Base-by-base conservation (phyloP, 1,140 invertebrate species). In the Drosophila kurseongensis region DNA sequence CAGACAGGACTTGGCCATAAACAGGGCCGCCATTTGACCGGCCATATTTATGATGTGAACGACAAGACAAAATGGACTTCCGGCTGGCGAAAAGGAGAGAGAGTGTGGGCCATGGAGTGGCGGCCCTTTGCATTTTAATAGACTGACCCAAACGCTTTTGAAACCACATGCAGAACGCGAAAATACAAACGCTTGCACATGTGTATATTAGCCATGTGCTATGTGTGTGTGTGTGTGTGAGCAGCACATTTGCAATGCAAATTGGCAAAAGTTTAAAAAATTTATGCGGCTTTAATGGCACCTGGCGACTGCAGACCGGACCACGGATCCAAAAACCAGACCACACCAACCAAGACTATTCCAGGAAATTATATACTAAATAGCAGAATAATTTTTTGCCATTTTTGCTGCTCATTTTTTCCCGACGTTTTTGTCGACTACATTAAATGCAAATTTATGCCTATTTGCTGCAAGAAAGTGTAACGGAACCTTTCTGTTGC, bases 11-110 rank as follows among this genome's bases (percentile, higher is more conserved):
- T 83, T 76, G 65, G 71, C 83, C 67, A 75, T 86, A 82, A 88
- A 88, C 72, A 80, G 76, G 57, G 48, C 68, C 72, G 84, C 80
- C 83, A 88, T 88, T 88, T 66, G 66, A 73, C 60, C 54, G 60
- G 65, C 73, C 66, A 89, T 89, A 89, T 89, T 89, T 89, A 89
- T 89, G 84, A 89, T 82, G 84, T 89, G 84, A 89, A 84, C 84
- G 84, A 89, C 84, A 89, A 89, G 84, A 89, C 84, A 89, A 89
- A 89, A 89, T 89, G 84, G 80, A 89, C 84, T 89, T 89, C 84
- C 84, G 83, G 56, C 40, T 61, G 58, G 44, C 54, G 18, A 50
- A 52, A 29, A 45, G 44, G 18, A 32, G 32, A 7, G 10, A 36
- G 10, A 36, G 29, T 32, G 14, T 7, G 16, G 41, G 52, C 41